Conservation (phyloP, 2,888 invertebrate genomes). For the Pachymerium ferrugineum region DNA sequence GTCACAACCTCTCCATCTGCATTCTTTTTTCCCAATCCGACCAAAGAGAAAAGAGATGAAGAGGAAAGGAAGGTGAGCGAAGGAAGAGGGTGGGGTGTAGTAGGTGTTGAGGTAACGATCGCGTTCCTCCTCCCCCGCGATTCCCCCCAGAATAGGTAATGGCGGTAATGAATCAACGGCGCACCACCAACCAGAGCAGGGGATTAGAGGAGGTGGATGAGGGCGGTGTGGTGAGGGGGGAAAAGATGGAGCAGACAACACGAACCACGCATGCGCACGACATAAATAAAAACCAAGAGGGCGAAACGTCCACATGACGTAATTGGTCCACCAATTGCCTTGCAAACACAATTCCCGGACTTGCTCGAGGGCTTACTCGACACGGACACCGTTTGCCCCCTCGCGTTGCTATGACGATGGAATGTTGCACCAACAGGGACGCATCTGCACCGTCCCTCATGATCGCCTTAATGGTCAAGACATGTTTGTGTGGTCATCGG, state of each 20-base stretch:
- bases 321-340: constrained; percentile 19
- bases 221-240: background rate
- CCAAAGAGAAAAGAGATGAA: background rate
- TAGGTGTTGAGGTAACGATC: constrained; percentile 22
- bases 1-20: background rate
- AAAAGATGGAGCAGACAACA: constrained; percentile 26
- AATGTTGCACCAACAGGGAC: background rate
- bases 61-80: background rate
- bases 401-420: constrained; percentile 15
- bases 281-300: constrained; percentile 28
- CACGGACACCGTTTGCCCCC: constrained; percentile 24
- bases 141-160: constrained; percentile 34
- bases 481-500: constrained; percentile 24
- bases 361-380: constrained; percentile 27
- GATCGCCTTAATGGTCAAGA: constrained; percentile 27
- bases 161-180: constrained; percentile 33
- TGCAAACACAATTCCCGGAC: constrained; percentile 24
- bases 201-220: background rate
- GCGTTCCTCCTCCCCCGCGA: constrained; percentile 26
- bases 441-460: constrained; percentile 5
- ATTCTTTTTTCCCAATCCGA: background rate
- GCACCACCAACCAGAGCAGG: constrained; percentile 28
- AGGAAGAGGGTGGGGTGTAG: background rate
- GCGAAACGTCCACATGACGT: constrained; percentile 24
- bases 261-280: background rate